These are phyloP conservation scores for Onychomys torridus DNA, from an alignment of 2,797 vertebrate species.

Conservation along the genomic window DNA sequence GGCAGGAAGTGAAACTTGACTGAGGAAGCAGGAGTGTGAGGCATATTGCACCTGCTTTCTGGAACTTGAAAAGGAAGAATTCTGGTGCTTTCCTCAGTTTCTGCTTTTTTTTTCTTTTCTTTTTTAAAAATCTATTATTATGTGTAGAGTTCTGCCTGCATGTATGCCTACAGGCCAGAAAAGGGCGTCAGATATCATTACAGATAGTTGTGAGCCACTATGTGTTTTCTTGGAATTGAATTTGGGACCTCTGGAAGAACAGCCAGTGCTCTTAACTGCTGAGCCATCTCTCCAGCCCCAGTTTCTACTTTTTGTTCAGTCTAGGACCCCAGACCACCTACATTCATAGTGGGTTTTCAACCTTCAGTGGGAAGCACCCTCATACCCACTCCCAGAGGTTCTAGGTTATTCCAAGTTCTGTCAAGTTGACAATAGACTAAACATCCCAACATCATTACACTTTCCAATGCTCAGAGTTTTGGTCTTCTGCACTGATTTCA, in stretches of 20 bases:
- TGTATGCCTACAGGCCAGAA: too few relatives aligned
- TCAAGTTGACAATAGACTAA: neutral
- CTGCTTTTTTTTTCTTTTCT: neutral
- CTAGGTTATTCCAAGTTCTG: neutral
- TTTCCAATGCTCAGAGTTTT: neutral
- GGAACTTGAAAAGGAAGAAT: neutral
- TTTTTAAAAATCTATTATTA: too few relatives aligned
- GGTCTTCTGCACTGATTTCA: neutral
- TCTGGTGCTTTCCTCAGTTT: neutral
- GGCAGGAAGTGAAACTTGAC: neutral
- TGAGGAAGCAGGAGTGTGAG: neutral
- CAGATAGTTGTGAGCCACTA: too few relatives aligned
- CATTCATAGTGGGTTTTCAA: neutral
- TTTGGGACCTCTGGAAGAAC: too few relatives aligned
- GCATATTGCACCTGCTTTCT: neutral
- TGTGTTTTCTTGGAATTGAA: too few relatives aligned
- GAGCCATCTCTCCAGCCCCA: too few relatives aligned
- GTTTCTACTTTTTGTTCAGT: neutral
- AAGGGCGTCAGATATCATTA: too few relatives aligned
- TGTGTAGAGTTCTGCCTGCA: too few relatives aligned
- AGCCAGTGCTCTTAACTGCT: too few relatives aligned
- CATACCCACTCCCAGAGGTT: neutral
- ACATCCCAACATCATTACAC: neutral
- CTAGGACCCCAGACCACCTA: neutral
- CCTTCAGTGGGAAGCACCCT: neutral